phyloP scores from a whole-genome alignment of 2,888 invertebrate genomes.

The Lasioglossum lativentre region DNA sequence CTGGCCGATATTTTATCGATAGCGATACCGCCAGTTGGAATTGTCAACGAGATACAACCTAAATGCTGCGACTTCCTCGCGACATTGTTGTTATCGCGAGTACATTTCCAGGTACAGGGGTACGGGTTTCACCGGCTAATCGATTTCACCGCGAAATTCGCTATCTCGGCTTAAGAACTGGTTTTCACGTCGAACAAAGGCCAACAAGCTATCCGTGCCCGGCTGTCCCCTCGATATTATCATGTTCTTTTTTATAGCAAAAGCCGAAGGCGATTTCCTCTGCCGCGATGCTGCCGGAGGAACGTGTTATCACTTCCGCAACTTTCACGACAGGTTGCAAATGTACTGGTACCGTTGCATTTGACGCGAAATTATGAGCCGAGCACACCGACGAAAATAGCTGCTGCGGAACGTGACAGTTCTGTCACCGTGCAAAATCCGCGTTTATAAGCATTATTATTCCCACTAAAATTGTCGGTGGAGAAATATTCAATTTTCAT shows the following conservation, averaged over 20 bases:
- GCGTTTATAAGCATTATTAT: neutral
- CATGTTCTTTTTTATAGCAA: conserved; percentile 27
- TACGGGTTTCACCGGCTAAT: conserved; percentile 24
- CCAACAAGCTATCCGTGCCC: neutral
- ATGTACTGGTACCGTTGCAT: neutral
- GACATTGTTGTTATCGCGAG: conserved; percentile 22
- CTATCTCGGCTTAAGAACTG: conserved; percentile 31
- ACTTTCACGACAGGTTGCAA: conserved; percentile 27
- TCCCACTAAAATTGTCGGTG: neutral
- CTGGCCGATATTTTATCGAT: neutral
- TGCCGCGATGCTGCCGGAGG: conserved; percentile 1
- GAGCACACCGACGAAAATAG: conserved; percentile 18
- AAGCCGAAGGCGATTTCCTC: conserved; percentile 41
- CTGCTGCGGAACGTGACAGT: neutral
- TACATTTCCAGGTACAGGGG: conserved; percentile 26
- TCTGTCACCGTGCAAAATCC: neutral
- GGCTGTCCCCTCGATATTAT: conserved; percentile 23
- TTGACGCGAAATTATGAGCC: neutral
- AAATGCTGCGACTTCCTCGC: neutral
- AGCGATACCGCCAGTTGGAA: neutral
- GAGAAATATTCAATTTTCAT: neutral
- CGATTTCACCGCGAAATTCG: conserved; percentile 50
- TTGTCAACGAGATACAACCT: neutral
- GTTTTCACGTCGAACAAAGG: conserved; percentile 44
- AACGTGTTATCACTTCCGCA: conserved; percentile 17